These are phyloP conservation scores for Leucoptera coffeella DNA, from an alignment of 2,888 invertebrate species.

Conservation along the genomic window DNA sequence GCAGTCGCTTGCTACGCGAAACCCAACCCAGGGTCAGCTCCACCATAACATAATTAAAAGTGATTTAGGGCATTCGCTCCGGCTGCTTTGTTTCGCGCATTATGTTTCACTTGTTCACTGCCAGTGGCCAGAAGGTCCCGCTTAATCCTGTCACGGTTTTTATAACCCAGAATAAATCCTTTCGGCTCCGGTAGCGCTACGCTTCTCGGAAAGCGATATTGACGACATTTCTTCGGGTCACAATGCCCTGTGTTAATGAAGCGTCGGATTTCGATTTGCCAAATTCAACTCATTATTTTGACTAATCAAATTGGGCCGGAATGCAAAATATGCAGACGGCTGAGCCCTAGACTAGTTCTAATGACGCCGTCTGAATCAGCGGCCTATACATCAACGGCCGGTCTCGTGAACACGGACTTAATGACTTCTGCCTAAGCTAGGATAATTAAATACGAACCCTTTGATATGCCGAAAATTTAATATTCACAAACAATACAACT, in stretches of 20 bases:
- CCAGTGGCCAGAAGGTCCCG: constrained; percentile 40
- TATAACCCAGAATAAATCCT: constrained; percentile 35
- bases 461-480: no score
- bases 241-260: constrained; percentile 37
- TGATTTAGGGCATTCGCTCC: constrained; percentile 54
- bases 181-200: constrained; percentile 48
- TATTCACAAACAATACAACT: no score
- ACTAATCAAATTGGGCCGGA: constrained; percentile 1
- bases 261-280: constrained; percentile 43
- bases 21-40: constrained; percentile 11
- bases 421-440: no score
- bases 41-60: constrained; percentile 56
- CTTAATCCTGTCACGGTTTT: constrained; percentile 52
- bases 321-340: no score
- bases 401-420: no score
- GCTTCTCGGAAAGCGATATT: constrained; percentile 44
- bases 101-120: constrained; percentile 51
- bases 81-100: constrained; percentile 55
- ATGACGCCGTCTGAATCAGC: no score
- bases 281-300: constrained; percentile 15
- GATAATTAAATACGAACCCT: no score
- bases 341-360: no score
- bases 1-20: background rate
- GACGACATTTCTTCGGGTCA: constrained; percentile 44
- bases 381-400: no score